Evolutionary conservation across 2,797 vertebrate genomes (phyloP).

Genomic region (Pipistrellus kuhlii): DNA sequence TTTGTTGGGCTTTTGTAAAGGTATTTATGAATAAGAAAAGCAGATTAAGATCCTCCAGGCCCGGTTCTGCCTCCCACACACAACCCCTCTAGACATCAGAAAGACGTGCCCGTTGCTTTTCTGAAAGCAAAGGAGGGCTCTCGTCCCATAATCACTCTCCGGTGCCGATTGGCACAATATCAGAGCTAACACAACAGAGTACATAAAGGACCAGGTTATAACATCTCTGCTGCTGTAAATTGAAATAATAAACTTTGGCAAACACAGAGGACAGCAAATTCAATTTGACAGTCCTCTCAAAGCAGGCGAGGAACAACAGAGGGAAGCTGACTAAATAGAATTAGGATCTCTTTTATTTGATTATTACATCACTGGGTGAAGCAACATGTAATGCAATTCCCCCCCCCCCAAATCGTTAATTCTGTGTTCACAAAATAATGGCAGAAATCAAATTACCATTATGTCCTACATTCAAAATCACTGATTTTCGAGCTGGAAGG

Average conservation of each 20-base stretch:
- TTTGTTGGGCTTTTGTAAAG: conserved; percentile 15
- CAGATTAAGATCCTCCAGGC: conserved; percentile 1
- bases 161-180: conserved; percentile 70
- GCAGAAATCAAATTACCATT: conserved; percentile 76
- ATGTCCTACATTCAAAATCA: conserved; percentile 72
- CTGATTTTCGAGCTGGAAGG: conserved; percentile 60
- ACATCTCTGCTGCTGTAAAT: conserved; percentile 75
- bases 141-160: conserved; percentile 64
- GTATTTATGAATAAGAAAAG: conserved; percentile 44
- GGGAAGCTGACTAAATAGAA: conserved; percentile 74
- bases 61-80: not conserved
- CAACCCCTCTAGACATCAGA: conserved; percentile 10
- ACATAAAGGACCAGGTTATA: conserved; percentile 78
- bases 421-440: conserved; percentile 68
- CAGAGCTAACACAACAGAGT: conserved; percentile 74
- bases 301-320: conserved; percentile 77
- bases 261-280: conserved; percentile 80
- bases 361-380: conserved; percentile 78
- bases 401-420: conserved; percentile 72
- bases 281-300: conserved; percentile 78
- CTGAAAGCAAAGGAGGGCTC: conserved; percentile 57
- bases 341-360: conserved; percentile 79
- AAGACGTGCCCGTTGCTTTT: conserved; percentile 7
- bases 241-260: conserved; percentile 83
- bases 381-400: conserved; percentile 70